These are phyloP conservation scores for Dipodomys spectabilis DNA, from an alignment of 2,113 vertebrate genomes.

Conservation along the genomic window DNA sequence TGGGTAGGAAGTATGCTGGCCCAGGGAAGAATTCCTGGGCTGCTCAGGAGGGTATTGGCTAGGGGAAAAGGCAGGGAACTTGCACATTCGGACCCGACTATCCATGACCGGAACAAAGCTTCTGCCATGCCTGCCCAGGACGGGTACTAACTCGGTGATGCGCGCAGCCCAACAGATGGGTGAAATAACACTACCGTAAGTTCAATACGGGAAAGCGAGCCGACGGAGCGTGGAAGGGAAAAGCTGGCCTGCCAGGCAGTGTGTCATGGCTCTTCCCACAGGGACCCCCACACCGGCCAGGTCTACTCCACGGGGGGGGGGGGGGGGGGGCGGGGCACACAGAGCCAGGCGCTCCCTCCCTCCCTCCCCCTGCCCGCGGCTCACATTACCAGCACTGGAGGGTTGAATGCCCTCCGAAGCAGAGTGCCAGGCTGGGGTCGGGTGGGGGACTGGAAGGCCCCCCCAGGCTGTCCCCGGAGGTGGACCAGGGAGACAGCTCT, in stretches of 20 bases:
- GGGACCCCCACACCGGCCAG: no score
- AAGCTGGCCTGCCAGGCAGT: not conserved
- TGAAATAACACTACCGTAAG: not conserved
- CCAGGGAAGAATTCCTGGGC: conserved; percentile 42
- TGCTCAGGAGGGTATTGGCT: conserved; percentile 53
- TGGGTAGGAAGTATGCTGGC: no score
- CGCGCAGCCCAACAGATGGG: not conserved
- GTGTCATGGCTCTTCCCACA: not conserved
- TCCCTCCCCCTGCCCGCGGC: not conserved
- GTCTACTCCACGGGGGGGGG: not conserved
- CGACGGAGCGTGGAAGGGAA: not conserved
- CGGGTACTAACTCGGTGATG: conserved; percentile 33
- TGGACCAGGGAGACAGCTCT: not conserved
- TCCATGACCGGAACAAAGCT: not conserved
- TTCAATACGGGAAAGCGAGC: not conserved
- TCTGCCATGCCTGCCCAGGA: no score
- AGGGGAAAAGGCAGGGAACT: conserved; percentile 50
- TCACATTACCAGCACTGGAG: conserved; percentile 60
- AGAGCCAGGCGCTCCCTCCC: not conserved
- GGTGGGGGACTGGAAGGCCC: not conserved
- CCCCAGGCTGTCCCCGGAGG: not conserved
- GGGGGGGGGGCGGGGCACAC: no score
- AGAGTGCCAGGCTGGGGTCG: not conserved
- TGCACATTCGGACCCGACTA: conserved; percentile 43
- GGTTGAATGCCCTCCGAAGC: conserved; percentile 32